Conservation (phyloP, 2,113 vertebrate genomes). For the Mobula birostris region DNA sequence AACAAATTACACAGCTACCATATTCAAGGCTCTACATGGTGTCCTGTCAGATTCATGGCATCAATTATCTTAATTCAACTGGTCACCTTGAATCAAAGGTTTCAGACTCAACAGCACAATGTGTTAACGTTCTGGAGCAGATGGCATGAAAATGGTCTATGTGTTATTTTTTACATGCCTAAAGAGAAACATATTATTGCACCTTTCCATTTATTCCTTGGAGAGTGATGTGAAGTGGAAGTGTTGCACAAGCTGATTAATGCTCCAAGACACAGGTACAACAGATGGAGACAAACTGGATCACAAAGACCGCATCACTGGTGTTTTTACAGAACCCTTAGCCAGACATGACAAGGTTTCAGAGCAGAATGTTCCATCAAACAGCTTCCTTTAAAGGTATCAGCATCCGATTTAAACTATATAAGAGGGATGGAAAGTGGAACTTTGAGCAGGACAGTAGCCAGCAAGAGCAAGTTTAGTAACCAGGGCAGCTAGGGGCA, state of each 20-base stretch:
- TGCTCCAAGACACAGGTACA: background rate
- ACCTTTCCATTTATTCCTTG: background rate
- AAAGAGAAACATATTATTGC: background rate
- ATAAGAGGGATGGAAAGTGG: no score
- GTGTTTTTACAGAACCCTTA: no score
- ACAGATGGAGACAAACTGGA: no score
- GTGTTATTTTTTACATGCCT: background rate
- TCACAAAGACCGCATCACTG: no score
- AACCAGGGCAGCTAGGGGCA: no score
- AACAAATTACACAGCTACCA: background rate
- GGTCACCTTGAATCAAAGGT: background rate
- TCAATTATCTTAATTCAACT: background rate
- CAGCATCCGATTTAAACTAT: no score
- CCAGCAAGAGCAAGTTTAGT: no score
- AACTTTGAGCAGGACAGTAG: no score
- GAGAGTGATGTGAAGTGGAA: background rate
- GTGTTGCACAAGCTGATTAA: background rate
- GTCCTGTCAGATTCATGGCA: background rate
- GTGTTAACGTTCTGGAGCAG: background rate
- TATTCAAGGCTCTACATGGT: background rate
- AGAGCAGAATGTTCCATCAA: background rate
- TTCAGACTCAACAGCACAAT: background rate
- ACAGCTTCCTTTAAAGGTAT: background rate
- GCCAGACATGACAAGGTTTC: no score
- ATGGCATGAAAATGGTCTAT: background rate